Evolutionary conservation across 2,113 vertebrate genomes (phyloP), one percentile per base, ranked within the genome.

Genomic region (Pholis gunnellus): DNA sequence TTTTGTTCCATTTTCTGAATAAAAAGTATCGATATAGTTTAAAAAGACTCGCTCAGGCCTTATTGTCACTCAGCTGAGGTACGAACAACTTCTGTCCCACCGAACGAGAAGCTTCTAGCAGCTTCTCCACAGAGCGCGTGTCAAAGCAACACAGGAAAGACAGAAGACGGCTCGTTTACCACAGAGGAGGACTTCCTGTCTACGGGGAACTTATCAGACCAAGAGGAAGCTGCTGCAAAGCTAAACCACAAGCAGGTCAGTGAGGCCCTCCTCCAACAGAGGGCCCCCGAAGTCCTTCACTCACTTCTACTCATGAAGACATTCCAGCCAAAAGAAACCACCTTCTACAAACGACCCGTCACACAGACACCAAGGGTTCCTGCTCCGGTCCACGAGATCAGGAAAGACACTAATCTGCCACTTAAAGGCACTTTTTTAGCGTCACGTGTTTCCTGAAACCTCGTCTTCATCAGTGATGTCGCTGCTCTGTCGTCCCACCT

Each of bases 401-500:
- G 3, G n/a, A 63, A 52, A 9, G 46, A 72, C n/a, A 68, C 42
- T 22, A 1, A n/a, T 31, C 42, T 44, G 64, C 9, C 0, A 22
- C 7, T 42, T 72, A 13, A 60, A 46, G n/a, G 34, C 31, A 14
- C 18, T n/a, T 17, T n/a, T 44, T 60, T 2, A n/a, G 10, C 7
- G 9, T 64, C 31, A 31, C 0, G 31, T 31, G 31, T 31, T 31
- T 31, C 31, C 4, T 31, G 31, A 31, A 13, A 46, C 17, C 1
- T 15, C 20, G 38, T 18, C 7, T 20, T 65, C 20, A n/a, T 52
- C 15, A 9, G 31, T n/a, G 46, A 17, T 15, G 46, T 14, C 57
- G 44, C 25, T 10, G 31, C 40, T 17, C 20, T 31, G 36, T 17
- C 7, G 44, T 72, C 89, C 14, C 89, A 99, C 98, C 98, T 0